Base-by-base conservation (phyloP, 2,113 vertebrate genomes). In the Odontophorus gujanensis region DNA sequence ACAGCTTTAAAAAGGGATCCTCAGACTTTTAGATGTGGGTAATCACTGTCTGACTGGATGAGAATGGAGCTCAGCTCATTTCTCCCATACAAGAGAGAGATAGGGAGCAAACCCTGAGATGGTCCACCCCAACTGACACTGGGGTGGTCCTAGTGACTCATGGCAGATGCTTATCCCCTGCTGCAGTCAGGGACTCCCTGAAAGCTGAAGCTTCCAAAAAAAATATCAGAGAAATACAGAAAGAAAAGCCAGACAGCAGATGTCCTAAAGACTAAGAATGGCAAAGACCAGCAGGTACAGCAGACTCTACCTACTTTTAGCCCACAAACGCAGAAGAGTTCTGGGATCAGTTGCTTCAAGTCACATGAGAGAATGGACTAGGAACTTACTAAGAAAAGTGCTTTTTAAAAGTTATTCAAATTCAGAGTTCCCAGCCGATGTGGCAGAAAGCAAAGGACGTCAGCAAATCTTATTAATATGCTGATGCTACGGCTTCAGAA, bases 401-500 rank as follows among this genome's bases (percentile, higher is more conserved):
- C 51, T 87, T 38, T 74, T 83, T 62, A 48, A 3, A 66, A 91
- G 42, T 69, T 95, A 97, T 97, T 98, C 96, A 94, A 88, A 97
- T 97, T 94, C 88, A 86, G 77, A 74, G 85, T 89, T 93, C 78
- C 48, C 85, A 96, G 72, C 82, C 81, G 11, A 88, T 91, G 93
- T 90, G 93, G 90, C 85, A 96, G 96, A 97, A 90, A 96, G 96
- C 63, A 92, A 91, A 85, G 86, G 84, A 77, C 28, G 67, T 96
- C 93, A 95, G 89, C 78, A 84, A 79, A 75, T 96, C 96, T 91
- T 88, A 95, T 97, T 98, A 97, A 97, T 93, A 97, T 97, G 97
- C 97, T 86, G 95, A 96, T 96, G 93, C 88, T 90, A 85, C 19
- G 32, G 95, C 95, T 95, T 71, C 62, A 87, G 88, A 90, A 96